Base-by-base conservation (phyloP, 2,888 invertebrate species). In the Anorthoa munda region DNA sequence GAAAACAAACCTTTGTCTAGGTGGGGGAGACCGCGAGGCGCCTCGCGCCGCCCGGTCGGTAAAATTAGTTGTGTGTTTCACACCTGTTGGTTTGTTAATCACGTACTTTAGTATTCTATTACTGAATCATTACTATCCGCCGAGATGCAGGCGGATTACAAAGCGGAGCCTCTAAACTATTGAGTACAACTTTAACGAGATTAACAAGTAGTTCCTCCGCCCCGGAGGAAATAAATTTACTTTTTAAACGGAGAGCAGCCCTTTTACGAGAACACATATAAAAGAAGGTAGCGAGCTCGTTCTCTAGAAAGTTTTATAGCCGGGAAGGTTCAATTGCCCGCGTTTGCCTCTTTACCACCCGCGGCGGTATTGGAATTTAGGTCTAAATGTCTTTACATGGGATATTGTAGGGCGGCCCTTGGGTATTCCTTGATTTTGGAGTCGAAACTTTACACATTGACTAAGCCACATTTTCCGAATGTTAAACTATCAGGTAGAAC, bases 1-100 rank as follows among this genome's bases (percentile, higher is more conserved):
- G 91, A 94, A 95, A 95, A 95, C 95, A 95, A 94, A 95, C 94
- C 95, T 94, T 94, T 94, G 94, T 95, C 94, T 93, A 84, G 83
- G 82, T 73, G 83, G 86, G 85, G 90, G 90, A 95, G 95, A 95
- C 95, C 90, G 94, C 93, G 86, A 93, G 95, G 95, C 95, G 95
- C 95, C 95, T 88, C 80, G 84, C 95, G 95, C 95, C 95, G 89
- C 81, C 79, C 89, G 84, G 87, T 88, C 90, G 87, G 89, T 86
- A 86, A 91, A 92, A 92, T 89, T 89, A 88, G 89, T 90, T 90
- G 89, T 90, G 89, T 90, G 89, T 89, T 93, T 91, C 88, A 88
- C 94, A 95, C 95, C 94, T 95, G 95, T 95, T 90, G 93, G 86
- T 86, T 82, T 71, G 79, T 83, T 85, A 86, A 86, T 86, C 81